Base-by-base conservation (phyloP, 2,888 invertebrate genomes). In the Drosophila mimetica region DNA sequence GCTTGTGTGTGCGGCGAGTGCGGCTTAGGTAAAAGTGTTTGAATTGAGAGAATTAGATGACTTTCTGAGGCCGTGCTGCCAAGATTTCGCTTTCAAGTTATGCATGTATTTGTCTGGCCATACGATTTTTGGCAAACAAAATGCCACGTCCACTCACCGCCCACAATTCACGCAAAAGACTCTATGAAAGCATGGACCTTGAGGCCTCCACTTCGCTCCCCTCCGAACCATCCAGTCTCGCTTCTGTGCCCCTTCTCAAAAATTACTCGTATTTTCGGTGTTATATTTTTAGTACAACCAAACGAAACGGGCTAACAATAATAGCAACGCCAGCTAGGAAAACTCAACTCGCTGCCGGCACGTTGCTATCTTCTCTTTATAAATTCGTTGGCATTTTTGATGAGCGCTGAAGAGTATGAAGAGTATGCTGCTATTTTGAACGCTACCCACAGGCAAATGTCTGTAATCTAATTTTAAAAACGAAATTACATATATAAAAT, bases 21-120 rank as follows among this genome's bases (percentile, higher is more conserved):
- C 51, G 66, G 74, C 69, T 74, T 50, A 60, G 51, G 54, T 46
- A 61, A 67, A 79, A 66, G 75, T 71, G 71, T 76, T 72, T 77
- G 86, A 79, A 81, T 79, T 64, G 61, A 61, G 69, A 79, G 76
- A 79, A 79, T 79, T 81, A 75, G 72, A 79, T 77, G 82, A 74
- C 71, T 81, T 84, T 78, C 63, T 42, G 47, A 55, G 54, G 66
- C 52, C 66, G 53, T 41, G 69, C 61, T 72, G 61, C 58, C 48
- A 41, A 75, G 67, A 76, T 71, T 83, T 73, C 65, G 59, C 70
- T 73, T 77, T 83, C 75, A 86, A 75, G 60, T 74, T 75, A 66
- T 73, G 53, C 48, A 44, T 80, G 61, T 53, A 70, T 84, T 83
- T 78, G 75, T 74, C 77, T 66, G 63, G 54, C 66, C 53, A 61